A percentile compares a stretch with the other conserved stretches of the same genome.
These are phyloP conservation scores for Apocrypta bakeri DNA, from an alignment of 1,140 invertebrate genomes.

Conservation along the genomic window DNA sequence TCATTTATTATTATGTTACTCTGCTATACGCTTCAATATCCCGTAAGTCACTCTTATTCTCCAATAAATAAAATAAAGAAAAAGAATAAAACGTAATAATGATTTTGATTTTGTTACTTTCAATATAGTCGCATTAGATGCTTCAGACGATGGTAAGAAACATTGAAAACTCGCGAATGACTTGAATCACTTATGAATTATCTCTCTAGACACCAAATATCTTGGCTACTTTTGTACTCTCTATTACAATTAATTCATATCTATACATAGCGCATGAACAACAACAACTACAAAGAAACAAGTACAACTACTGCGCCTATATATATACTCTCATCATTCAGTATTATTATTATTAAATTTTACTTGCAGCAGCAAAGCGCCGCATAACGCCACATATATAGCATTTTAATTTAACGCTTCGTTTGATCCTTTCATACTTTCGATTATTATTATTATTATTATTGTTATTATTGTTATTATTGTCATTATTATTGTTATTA, in stretches of 20 bases:
- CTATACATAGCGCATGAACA: neutral
- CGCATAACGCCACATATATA: neutral
- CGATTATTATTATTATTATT: neutral
- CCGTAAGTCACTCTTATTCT: neutral
- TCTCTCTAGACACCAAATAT: neutral
- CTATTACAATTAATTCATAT: neutral
- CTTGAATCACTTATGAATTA: neutral
- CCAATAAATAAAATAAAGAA: no score
- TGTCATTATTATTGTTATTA: neutral
- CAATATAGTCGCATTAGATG: constrained; percentile 2
- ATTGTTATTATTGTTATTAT: neutral
- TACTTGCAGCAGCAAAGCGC: neutral
- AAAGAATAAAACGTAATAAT: neutral
- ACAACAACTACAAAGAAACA: neutral
- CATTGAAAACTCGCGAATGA: neutral
- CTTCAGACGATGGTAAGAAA: neutral
- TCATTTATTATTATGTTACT: no score
- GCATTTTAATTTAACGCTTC: neutral
- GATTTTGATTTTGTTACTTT: constrained; percentile 3
- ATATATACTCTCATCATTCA: neutral
- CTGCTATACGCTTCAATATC: neutral
- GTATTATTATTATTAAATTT: neutral
- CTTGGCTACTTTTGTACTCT: neutral
- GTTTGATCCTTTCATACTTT: neutral
- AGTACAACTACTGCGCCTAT: neutral